A percentile compares a stretch with the other conserved stretches of the same genome.
Conservation (phyloP, 2,113 vertebrate species). For the Chinchilla lanigera region DNA sequence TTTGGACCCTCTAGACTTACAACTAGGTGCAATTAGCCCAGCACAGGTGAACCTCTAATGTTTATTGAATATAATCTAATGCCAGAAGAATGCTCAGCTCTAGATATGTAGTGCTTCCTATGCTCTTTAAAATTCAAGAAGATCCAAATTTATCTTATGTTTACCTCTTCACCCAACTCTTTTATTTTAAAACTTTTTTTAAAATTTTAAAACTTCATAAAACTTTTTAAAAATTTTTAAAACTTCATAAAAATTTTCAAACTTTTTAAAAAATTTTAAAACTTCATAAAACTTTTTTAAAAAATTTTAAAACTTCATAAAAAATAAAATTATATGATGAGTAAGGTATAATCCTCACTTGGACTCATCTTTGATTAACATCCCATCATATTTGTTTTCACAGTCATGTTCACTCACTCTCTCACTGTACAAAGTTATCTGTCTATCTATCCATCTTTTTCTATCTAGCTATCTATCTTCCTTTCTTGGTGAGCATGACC, state of each 20-base stretch:
- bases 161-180: neutral
- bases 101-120: neutral
- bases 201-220: neutral
- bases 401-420: neutral
- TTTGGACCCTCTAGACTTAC: neutral
- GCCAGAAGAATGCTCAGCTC: neutral
- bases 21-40: neutral
- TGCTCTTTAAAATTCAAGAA: neutral
- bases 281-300: too few relatives aligned
- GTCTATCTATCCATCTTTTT: neutral
- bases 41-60: neutral
- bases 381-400: neutral
- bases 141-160: neutral
- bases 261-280: too few relatives aligned
- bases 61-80: neutral
- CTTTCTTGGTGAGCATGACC: neutral
- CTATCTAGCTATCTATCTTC: neutral
- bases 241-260: too few relatives aligned
- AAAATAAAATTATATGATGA: neutral
- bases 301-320: neutral
- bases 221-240: too few relatives aligned
- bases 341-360: neutral
- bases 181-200: neutral
- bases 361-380: neutral
- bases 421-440: neutral